Conservation (phyloP, 2,113 vertebrate species). For the Loxodonta africana region DNA sequence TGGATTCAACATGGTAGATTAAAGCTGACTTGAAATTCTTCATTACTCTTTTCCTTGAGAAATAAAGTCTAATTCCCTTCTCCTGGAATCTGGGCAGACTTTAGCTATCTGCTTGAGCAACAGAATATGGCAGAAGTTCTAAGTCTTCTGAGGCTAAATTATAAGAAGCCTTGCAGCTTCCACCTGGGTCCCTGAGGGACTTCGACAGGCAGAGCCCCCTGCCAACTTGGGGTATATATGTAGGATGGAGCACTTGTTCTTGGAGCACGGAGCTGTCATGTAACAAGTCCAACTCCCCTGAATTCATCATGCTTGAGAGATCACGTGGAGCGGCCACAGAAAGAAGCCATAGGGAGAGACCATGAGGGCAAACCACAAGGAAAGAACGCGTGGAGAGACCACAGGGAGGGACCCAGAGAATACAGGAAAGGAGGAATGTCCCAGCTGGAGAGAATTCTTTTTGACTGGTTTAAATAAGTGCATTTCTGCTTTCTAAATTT, state of each 20-base stretch:
- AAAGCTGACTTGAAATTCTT: not conserved
- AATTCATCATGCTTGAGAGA: not conserved
- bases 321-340: not conserved
- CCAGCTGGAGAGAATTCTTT: not conserved
- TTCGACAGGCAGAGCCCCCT: fast-evolving
- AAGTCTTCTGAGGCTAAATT: not conserved
- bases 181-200: not conserved
- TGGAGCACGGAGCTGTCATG: not conserved
- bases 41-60: not conserved
- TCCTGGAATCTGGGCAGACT: too few species aligned
- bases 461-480: not conserved
- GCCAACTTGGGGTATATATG: not conserved
- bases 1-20: not conserved
- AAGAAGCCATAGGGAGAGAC: not conserved
- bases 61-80: not conserved
- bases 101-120: too few species aligned
- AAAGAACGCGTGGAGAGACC: not conserved
- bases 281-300: not conserved
- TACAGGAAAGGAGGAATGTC: not conserved
- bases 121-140: not conserved
- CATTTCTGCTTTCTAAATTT: not conserved
- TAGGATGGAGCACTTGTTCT: not conserved
- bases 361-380: too few species aligned
- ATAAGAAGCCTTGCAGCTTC: not conserved
- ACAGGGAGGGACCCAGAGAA: not conserved